Evolutionary conservation across 2,797 vertebrate genomes (phyloP).

Genomic region (Hapalemur alaotrensis): DNA sequence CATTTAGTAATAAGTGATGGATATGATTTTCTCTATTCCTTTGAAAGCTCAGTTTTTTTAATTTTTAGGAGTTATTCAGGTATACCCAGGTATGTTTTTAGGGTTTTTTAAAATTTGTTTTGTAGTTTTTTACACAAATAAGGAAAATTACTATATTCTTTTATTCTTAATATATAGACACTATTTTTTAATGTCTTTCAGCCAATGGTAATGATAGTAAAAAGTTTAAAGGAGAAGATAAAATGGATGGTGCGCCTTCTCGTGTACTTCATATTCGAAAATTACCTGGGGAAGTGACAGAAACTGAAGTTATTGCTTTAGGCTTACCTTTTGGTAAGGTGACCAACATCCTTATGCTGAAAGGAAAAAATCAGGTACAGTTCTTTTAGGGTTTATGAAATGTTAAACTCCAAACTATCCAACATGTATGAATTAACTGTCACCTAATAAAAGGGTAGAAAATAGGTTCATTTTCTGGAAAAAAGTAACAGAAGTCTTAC

Average conservation of each 20-base stretch:
- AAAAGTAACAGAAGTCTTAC: background rate
- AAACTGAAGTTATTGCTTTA: constrained; percentile 97
- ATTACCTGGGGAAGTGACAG: constrained; percentile 95
- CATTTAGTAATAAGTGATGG: background rate
- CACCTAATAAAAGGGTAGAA: background rate
- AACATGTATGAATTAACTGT: background rate
- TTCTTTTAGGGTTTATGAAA: background rate
- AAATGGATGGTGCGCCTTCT: constrained; percentile 94
- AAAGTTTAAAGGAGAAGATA: constrained; percentile 95
- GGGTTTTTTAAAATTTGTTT: background rate
- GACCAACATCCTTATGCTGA: constrained; percentile 97
- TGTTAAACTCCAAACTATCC: background rate
- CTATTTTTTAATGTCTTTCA: constrained; percentile 82
- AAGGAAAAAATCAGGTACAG: constrained; percentile 98
- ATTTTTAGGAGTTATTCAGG: constrained; percentile 22
- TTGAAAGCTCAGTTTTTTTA: background rate
- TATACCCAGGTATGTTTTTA: background rate
- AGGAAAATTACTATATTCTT: constrained; percentile 38
- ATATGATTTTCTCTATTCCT: constrained; percentile 28
- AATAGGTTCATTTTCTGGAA: background rate
- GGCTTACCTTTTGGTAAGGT: constrained; percentile 98
- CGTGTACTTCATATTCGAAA: constrained; percentile 98
- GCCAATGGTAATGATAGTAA: constrained; percentile 98
- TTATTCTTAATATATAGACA: constrained; percentile 5
- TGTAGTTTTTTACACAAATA: constrained; percentile 13